These are phyloP conservation scores for Melipona bicolor DNA, from an alignment of 2,888 invertebrate genomes.

Conservation along the genomic window DNA sequence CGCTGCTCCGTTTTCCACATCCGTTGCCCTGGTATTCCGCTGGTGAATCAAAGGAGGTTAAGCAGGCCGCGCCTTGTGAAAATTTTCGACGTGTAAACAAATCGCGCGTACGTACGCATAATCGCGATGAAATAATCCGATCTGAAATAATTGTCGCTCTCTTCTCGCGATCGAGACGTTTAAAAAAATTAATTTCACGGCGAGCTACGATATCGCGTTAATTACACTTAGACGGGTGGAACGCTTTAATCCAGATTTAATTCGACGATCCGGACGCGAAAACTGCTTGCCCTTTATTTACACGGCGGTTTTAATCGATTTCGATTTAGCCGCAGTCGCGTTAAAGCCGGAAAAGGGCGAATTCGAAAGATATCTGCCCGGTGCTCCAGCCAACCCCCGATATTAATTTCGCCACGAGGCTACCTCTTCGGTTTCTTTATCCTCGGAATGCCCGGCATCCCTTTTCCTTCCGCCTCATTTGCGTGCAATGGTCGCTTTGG, in stretches of 20 bases:
- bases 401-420: slow-evolving; percentile 48
- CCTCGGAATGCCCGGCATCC: slow-evolving; percentile 23
- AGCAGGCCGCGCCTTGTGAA: neutral
- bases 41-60: slow-evolving; percentile 6
- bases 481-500: slow-evolving; percentile 13
- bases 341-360: neutral
- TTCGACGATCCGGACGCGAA: slow-evolving; percentile 14
- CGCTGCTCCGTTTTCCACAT: neutral
- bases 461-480: slow-evolving; percentile 46
- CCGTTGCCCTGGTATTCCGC: neutral
- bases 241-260: slow-evolving; percentile 16
- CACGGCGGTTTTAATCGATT: slow-evolving; percentile 21
- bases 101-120: too few species aligned
- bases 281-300: slow-evolving; percentile 37
- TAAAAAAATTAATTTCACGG: slow-evolving; percentile 4
- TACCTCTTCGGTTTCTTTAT: slow-evolving; percentile 30
- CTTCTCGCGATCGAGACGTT: neutral
- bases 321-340: neutral
- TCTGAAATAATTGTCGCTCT: neutral
- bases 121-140: neutral
- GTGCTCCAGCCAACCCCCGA: neutral
- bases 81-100: neutral
- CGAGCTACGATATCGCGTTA: slow-evolving; percentile 27
- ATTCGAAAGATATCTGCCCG: neutral
- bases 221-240: slow-evolving; percentile 17